Base-by-base conservation (phyloP, 2,888 invertebrate genomes). In the Noctua janthe region DNA sequence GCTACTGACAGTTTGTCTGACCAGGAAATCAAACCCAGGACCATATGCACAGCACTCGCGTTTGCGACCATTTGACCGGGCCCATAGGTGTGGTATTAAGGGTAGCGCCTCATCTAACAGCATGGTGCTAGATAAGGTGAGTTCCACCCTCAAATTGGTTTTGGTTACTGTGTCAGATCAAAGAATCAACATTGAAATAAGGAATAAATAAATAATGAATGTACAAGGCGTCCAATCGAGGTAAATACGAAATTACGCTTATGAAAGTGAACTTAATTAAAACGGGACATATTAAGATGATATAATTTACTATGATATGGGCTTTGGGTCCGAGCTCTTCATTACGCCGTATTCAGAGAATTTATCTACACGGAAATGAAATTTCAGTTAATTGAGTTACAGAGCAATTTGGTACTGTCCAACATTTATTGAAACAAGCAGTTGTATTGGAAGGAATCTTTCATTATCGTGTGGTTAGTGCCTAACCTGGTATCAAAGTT, bases 271-370 rank as follows among this genome's bases (percentile, higher is more conserved):
- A 59, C 35, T 49, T 59, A 80, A 80, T 80, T 69, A 51, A 62
- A 80, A 56, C n/a, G n/a, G 17, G 49, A 56, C 23, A 39, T 67
- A 67, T 49, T 49, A 75, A n/a, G n/a, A 69, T 47, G 8, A 35
- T n/a, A 72, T 5, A 80, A 75, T 81, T n/a, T 80, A 69, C 70
- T 81, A 64, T 76, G 54, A 35, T 43, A 82, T 54, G 20, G 43
- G 29, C 6, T 81, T 74, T 23, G 54, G 74, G 54, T 64, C 81
- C 56, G 66, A 67, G 66, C 47, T 35, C 35, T 62, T 80, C 54
- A 80, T 80, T 84, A 74, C 11, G 17, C 23, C 10, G 29, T 72
- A 84, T 84, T 84, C 84, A 81, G 47, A 39, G 39, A 29, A 69
- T 47, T 69, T n/a, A 69, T 83, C 62, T 81, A 51, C 51, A 67